Evolutionary conservation across 2,797 vertebrate species (phyloP), one percentile per base, ranked within the genome.

Genomic region (Iguana delicatissima): DNA sequence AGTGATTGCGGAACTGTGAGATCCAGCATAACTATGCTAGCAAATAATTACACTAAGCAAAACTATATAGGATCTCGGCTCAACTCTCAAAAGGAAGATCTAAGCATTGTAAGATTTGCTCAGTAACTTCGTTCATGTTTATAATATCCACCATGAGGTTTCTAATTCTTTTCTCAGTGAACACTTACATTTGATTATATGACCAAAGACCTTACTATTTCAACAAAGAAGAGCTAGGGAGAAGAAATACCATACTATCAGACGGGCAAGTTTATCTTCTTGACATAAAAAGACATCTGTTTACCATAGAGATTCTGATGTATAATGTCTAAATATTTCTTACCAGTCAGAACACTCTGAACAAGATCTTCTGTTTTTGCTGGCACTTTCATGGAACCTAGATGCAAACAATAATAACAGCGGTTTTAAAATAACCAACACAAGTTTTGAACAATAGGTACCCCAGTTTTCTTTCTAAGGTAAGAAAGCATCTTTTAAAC

Each of bases 291-390:
- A 20, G 52, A 3, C 2, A 0, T 0, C 8, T 38, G 3, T 32
- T 84, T 1, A 1, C 46, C 55, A 67, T 89, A 4, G 1, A 4
- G 7, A 76, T 82, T 9, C n/a, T n/a, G 3, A 3, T 72, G 1
- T 69, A 72, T 57, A 55, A 81, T 64, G 93, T 46, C 64, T 50
- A 2, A 13, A 0, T 3, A n/a, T 77, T 92, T 87, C 69, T 97
- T 98, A 99, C 99, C 99, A 94, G 99, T 98, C 93, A 99, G 98
- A 86, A 99, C 98, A 55, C 98, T 99, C 93, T 99, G 98, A 92
- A 99, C 98, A 87, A 99, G 98, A 96, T 99, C 99, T 95, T 99
- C 99, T 84, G 98, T 98, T 97, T 98, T 99, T 89, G 98, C 98
- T 50, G 98, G 95, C 32, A 98, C 97, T 95, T 99, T 99, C 91